Conservation (phyloP, 1,140 invertebrate species). For the Lepidurus packardi region DNA sequence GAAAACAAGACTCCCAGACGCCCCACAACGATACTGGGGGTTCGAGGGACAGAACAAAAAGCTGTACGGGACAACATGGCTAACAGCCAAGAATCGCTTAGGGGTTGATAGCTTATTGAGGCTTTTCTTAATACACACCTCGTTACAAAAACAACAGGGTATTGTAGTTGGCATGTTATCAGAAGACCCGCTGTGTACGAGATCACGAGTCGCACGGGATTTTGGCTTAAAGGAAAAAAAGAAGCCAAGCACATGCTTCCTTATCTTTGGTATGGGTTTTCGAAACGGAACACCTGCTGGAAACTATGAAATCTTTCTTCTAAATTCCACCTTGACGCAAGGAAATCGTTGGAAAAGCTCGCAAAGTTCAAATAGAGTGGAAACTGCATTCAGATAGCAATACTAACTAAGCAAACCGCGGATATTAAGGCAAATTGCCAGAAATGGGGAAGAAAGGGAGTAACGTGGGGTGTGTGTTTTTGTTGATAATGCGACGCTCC, state of each 20-base stretch:
- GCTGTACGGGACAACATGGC: not conserved
- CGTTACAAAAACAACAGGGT: slow-evolving; percentile 5
- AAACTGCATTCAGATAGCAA: no score
- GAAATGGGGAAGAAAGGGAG: not conserved
- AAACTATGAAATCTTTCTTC: not conserved
- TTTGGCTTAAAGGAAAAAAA: not conserved
- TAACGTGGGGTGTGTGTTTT: not conserved
- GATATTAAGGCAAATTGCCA: slow-evolving; percentile 7
- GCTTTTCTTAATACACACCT: not conserved
- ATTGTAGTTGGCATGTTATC: slow-evolving; percentile 6
- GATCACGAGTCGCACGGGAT: not conserved
- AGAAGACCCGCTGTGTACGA: not conserved
- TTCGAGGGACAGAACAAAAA: not conserved
- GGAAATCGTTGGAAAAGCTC: not conserved
- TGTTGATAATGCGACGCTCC: not conserved
- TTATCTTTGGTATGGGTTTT: not conserved
- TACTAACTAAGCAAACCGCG: not conserved
- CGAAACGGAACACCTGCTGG: not conserved
- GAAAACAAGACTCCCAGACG: not conserved
- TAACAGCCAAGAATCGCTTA: not conserved
- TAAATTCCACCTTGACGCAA: not conserved
- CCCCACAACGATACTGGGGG: not conserved
- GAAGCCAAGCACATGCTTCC: no score
- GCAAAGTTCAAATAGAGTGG: no score
- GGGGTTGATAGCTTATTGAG: slow-evolving; percentile 14